phyloP scores from a whole-genome alignment of 1,140 invertebrate genomes.

The Drosophila trapezifrons region DNA sequence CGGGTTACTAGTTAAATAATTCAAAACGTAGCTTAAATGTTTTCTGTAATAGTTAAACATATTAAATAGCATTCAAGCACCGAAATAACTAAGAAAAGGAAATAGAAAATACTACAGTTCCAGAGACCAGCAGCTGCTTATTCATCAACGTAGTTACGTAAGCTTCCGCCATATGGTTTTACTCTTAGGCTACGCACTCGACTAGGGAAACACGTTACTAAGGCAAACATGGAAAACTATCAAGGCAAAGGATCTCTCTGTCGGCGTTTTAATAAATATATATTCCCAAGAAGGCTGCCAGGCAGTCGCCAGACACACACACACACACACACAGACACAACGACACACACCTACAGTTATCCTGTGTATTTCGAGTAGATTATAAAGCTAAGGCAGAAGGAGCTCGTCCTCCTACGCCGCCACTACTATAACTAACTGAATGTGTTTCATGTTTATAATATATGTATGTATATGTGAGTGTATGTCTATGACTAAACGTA shows the following conservation, averaged over 20 bases:
- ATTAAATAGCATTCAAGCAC: conserved; percentile 9
- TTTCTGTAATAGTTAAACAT: conserved; percentile 22
- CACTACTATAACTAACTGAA: conserved; percentile 74
- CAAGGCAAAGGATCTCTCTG: conserved; percentile 29
- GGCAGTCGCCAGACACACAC: conserved; percentile 36
- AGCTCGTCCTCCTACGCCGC: conserved; percentile 1
- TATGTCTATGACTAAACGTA: conserved; percentile 57
- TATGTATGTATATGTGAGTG: conserved; percentile 53
- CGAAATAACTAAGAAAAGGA: conserved; percentile 33
- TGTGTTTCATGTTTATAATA: conserved; percentile 76
- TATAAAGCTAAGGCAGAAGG: conserved; percentile 30
- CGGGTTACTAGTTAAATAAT: conserved; percentile 21
- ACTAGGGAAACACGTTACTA: conserved; percentile 31
- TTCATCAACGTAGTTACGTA: conserved; percentile 57
- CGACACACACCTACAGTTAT: conserved; percentile 24
- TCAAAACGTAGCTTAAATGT: conserved; percentile 44
- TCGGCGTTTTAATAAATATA: conserved; percentile 41
- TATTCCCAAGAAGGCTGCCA: conserved; percentile 38
- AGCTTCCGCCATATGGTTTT: conserved; percentile 49
- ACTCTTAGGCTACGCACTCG: conserved; percentile 39
- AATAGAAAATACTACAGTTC: conserved; percentile 40
- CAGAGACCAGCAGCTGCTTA: conserved; percentile 50
- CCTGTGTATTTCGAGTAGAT: conserved; percentile 39
- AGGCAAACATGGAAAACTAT: conserved; percentile 39
- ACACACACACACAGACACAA: conserved; percentile 20